Evolutionary conservation across 2,113 vertebrate genomes (phyloP).

Genomic region (Excalfactoria chinensis): DNA sequence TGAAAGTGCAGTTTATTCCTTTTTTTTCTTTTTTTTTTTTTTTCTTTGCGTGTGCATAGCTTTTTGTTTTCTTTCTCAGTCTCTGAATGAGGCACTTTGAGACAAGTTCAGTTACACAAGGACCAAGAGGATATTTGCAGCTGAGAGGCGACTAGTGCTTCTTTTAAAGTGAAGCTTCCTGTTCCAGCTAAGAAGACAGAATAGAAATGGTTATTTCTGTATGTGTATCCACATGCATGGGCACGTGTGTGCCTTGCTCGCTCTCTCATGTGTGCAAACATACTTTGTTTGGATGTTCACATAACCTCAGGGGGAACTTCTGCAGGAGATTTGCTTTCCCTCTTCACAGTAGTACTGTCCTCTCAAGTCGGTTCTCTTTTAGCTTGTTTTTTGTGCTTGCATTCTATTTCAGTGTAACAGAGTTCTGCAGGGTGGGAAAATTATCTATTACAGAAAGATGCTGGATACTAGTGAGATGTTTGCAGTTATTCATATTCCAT

Average conservation of each 20-base stretch:
- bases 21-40: not conserved
- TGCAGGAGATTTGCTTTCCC: not conserved
- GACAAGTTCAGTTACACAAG: not conserved
- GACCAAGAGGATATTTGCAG: not conserved
- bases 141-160: not conserved
- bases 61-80: not conserved
- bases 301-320: not conserved
- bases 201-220: not conserved
- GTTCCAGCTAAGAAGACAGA: not conserved
- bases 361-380: not conserved
- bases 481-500: not conserved
- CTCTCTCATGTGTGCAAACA: not conserved
- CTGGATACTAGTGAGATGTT: not conserved
- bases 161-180: not conserved
- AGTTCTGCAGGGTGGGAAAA: not conserved
- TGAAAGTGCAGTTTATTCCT: not conserved
- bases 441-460: not conserved
- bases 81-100: not conserved
- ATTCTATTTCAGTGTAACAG: not conserved
- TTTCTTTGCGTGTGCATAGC: not conserved
- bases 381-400: not conserved
- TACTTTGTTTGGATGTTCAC: not conserved
- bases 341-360: not conserved
- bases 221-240: not conserved
- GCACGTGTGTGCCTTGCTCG: rapidly evolving